These are phyloP conservation scores for Recurvirostra avosetta DNA, from an alignment of 2,113 vertebrate genomes.

Conservation along the genomic window DNA sequence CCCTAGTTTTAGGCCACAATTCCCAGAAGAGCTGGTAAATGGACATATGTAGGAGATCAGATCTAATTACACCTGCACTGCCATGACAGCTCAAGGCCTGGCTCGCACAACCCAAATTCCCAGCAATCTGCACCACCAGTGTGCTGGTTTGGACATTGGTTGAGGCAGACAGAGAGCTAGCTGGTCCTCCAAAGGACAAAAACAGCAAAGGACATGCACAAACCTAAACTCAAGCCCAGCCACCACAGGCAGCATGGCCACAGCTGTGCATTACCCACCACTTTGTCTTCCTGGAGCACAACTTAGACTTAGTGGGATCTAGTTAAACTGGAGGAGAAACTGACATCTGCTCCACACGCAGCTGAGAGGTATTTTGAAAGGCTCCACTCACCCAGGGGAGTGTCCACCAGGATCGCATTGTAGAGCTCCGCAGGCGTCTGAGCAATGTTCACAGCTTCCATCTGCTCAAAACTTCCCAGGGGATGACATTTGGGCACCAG, in stretches of 20 bases:
- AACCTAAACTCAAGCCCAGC: neutral
- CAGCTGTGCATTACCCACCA: neutral
- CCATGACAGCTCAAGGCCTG: neutral
- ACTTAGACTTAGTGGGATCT: neutral
- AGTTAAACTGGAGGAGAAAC: neutral
- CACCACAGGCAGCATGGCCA: neutral
- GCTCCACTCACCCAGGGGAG: slow-evolving; percentile 85
- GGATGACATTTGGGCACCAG: slow-evolving; percentile 98
- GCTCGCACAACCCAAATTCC: neutral
- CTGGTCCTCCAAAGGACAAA: neutral
- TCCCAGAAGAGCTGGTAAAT: neutral
- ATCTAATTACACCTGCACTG: neutral
- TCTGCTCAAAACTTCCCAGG: slow-evolving; percentile 96
- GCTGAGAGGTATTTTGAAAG: neutral
- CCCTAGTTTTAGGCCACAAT: neutral
- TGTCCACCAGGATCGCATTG: slow-evolving; percentile 98
- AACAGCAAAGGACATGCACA: neutral
- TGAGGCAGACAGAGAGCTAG: neutral
- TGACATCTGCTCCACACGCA: neutral
- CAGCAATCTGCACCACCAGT: neutral
- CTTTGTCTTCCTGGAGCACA: neutral
- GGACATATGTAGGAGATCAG: neutral
- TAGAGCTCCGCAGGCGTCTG: slow-evolving; percentile 98
- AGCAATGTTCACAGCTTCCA: slow-evolving; percentile 98
- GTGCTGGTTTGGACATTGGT: neutral